Evolutionary conservation across 2,888 invertebrate genomes (phyloP).

Genomic region (Cantharis nigra): DNA sequence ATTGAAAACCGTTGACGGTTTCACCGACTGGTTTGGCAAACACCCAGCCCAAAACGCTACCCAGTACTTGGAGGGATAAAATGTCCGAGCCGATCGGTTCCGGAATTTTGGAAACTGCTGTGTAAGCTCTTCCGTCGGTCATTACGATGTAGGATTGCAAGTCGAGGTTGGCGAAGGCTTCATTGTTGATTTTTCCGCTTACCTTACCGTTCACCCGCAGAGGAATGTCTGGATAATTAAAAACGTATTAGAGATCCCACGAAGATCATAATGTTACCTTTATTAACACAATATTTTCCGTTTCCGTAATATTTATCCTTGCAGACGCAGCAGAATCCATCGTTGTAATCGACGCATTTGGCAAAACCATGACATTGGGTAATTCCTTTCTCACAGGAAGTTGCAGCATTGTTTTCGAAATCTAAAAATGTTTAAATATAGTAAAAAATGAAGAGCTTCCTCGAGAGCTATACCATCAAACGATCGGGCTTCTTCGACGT

Average conservation of each 20-base stretch:
- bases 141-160: slow-evolving; percentile 92
- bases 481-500: slow-evolving; percentile 58
- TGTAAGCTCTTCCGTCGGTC: slow-evolving; percentile 84
- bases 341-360: slow-evolving; percentile 77
- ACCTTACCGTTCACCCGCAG: slow-evolving; percentile 88
- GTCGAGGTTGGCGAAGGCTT: slow-evolving; percentile 73
- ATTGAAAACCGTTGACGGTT: slow-evolving; percentile 87
- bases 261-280: slow-evolving; percentile 56
- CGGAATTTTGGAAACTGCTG: slow-evolving; percentile 84
- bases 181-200: slow-evolving; percentile 81
- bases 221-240: slow-evolving; percentile 67
- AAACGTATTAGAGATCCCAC: background rate
- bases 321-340: slow-evolving; percentile 91
- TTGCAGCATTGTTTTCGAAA: slow-evolving; percentile 15
- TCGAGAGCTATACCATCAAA: slow-evolving; percentile 40
- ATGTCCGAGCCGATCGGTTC: slow-evolving; percentile 75
- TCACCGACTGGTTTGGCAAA: slow-evolving; percentile 81
- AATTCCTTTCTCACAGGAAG: slow-evolving; percentile 62
- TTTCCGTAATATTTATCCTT: slow-evolving; percentile 87
- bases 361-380: slow-evolving; percentile 82
- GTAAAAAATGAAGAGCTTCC: background rate
- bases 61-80: slow-evolving; percentile 82
- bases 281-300: slow-evolving; percentile 85
- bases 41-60: slow-evolving; percentile 88
- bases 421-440: background rate